Conservation (phyloP, 2,888 invertebrate genomes). For the Chydorus sphaericus region DNA sequence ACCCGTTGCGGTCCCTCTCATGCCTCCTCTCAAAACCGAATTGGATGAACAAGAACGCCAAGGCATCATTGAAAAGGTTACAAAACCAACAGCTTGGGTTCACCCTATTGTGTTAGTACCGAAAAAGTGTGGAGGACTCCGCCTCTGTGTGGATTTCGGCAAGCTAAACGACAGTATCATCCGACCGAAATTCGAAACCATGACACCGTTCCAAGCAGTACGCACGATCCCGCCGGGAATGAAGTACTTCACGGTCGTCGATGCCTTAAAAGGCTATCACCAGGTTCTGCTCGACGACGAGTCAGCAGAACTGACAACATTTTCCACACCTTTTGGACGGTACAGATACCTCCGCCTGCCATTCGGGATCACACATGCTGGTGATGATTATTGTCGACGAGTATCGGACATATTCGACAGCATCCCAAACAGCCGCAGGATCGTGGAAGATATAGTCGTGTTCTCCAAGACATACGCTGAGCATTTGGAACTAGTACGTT, state of each 20-base stretch:
- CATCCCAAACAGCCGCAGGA: not conserved
- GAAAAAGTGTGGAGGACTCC: slow-evolving; percentile 18
- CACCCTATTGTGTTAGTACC: slow-evolving; percentile 18
- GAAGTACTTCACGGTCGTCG: slow-evolving; percentile 8
- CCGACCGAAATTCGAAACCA: not conserved
- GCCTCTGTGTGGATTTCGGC: slow-evolving; percentile 19
- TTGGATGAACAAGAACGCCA: slow-evolving; percentile 16
- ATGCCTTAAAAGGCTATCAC: slow-evolving; percentile 12
- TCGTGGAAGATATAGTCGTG: slow-evolving; percentile 2
- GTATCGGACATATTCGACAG: not conserved
- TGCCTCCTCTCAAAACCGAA: not conserved
- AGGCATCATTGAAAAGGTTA: slow-evolving; percentile 18
- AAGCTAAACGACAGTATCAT: slow-evolving; percentile 17
- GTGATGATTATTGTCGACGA: not conserved
- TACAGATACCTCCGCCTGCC: slow-evolving; percentile 8
- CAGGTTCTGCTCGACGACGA: slow-evolving; percentile 3
- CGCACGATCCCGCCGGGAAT: slow-evolving; percentile 1
- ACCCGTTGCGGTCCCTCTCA: not conserved
- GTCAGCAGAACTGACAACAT: slow-evolving; percentile 2
- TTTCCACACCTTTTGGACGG: slow-evolving; percentile 15
- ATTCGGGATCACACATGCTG: slow-evolving; percentile 4
- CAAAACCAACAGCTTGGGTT: slow-evolving; percentile 20
- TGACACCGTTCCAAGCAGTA: not conserved
- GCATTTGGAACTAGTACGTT: not conserved
- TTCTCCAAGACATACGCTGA: not conserved